A percentile compares a stretch with the other conserved stretches of the same genome.
These are phyloP conservation scores for Agonum fuliginosum DNA, from an alignment of 2,888 invertebrate species.

Conservation along the genomic window DNA sequence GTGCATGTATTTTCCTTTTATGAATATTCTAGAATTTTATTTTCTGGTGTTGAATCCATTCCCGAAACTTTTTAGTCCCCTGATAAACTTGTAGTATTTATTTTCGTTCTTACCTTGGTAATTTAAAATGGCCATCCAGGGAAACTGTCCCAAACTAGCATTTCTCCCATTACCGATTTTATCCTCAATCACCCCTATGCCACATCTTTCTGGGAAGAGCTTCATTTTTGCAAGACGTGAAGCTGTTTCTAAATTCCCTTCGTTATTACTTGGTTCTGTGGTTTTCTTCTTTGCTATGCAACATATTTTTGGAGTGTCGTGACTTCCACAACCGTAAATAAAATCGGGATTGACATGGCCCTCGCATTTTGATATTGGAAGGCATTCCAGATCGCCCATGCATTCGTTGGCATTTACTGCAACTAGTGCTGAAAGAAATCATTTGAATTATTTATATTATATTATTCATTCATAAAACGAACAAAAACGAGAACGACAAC, in stretches of 20 bases:
- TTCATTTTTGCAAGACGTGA: slow-evolving; percentile 36
- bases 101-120: slow-evolving; percentile 68
- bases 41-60: too few species aligned
- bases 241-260: background rate
- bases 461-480: too few species aligned
- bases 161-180: slow-evolving; percentile 74
- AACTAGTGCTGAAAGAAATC: background rate
- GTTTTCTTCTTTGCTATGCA: slow-evolving; percentile 3
- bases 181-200: slow-evolving; percentile 59
- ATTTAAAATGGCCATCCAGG: slow-evolving; percentile 76
- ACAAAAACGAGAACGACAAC: too few species aligned
- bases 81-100: too few species aligned
- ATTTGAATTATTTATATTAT: background rate
- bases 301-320: slow-evolving; percentile 19
- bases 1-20: too few species aligned
- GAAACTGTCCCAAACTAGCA: slow-evolving; percentile 75
- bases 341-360: slow-evolving; percentile 40
- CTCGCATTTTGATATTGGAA: slow-evolving; percentile 40
- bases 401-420: background rate
- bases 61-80: too few species aligned
- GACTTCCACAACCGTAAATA: slow-evolving; percentile 39
- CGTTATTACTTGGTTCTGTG: background rate
- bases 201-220: slow-evolving; percentile 62
- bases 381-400: slow-evolving; percentile 40
- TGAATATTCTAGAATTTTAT: too few species aligned